These are phyloP conservation scores for Orchestes rusci DNA, from an alignment of 2,888 invertebrate genomes.

Conservation along the genomic window DNA sequence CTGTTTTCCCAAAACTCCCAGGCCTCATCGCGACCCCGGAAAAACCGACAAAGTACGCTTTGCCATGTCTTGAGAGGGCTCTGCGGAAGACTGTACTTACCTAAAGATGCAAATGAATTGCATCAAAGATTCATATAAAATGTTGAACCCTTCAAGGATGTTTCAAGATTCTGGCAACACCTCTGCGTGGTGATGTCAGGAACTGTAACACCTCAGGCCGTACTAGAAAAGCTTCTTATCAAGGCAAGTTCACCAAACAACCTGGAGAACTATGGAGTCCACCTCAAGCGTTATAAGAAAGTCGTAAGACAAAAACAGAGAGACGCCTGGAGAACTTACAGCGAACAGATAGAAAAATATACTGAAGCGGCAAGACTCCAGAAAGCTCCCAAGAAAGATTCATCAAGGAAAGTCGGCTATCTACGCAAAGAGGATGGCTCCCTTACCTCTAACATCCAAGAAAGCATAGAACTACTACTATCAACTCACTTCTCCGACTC, in stretches of 20 bases:
- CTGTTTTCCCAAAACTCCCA: not conserved
- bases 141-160: not conserved
- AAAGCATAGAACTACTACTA: slow-evolving; percentile 1
- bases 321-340: not conserved
- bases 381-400: slow-evolving; percentile 2
- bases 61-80: not conserved
- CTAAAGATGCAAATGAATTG: not conserved
- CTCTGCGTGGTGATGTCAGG: slow-evolving; percentile 1
- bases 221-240: not conserved
- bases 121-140: slow-evolving; percentile 1
- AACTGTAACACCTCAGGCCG: slow-evolving; percentile 1
- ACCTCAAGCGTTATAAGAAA: not conserved
- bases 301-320: not conserved
- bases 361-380: slow-evolving; percentile 1
- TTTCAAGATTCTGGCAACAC: slow-evolving; percentile 2
- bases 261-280: not conserved
- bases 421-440: slow-evolving; percentile 1
- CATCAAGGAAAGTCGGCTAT: not conserved
- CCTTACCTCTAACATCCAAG: not conserved
- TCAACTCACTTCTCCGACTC: not conserved
- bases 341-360: slow-evolving; percentile 1
- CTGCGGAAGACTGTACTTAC: not conserved
- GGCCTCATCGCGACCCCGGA: not conserved
- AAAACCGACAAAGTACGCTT: slow-evolving; percentile 1
- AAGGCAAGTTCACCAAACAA: not conserved